These are phyloP conservation scores for Hyaena hyaena DNA, from an alignment of 2,113 vertebrate species.

Conservation along the genomic window DNA sequence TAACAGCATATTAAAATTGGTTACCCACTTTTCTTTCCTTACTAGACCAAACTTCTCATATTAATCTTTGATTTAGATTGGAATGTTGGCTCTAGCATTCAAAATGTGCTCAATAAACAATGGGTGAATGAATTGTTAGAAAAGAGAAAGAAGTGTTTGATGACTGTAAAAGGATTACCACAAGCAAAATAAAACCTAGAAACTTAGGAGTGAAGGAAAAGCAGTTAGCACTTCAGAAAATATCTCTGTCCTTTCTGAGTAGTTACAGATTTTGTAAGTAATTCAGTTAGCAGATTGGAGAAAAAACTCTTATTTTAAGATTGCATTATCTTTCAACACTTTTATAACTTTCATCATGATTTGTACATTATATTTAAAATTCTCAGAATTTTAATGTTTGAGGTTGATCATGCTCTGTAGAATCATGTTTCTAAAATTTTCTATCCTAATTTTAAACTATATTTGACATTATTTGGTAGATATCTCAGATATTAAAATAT, in stretches of 20 bases:
- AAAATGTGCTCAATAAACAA: not conserved
- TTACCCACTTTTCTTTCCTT: not conserved
- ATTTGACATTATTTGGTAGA: constrained; percentile 52
- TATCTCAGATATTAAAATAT: constrained; percentile 22
- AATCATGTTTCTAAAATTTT: no score
- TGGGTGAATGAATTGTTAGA: not conserved
- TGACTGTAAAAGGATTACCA: not conserved
- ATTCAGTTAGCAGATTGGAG: not conserved
- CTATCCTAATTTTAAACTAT: not conserved
- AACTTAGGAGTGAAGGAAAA: not conserved
- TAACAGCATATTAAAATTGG: constrained; percentile 11
- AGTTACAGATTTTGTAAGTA: constrained; percentile 9
- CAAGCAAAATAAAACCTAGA: not conserved
- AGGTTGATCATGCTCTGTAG: not conserved
- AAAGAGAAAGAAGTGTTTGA: not conserved
- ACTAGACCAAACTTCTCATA: not conserved
- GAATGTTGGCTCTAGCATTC: not conserved
- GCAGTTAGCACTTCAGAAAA: not conserved
- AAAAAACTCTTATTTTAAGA: not conserved
- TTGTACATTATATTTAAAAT: constrained; percentile 29
- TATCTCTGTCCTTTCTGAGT: not conserved
- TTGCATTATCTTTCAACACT: constrained; percentile 34
- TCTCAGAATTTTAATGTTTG: not conserved
- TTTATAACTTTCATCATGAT: not conserved
- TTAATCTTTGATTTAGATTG: not conserved